These are phyloP conservation scores for Brachylomia viminalis DNA, from an alignment of 2,888 invertebrate species.

Conservation along the genomic window DNA sequence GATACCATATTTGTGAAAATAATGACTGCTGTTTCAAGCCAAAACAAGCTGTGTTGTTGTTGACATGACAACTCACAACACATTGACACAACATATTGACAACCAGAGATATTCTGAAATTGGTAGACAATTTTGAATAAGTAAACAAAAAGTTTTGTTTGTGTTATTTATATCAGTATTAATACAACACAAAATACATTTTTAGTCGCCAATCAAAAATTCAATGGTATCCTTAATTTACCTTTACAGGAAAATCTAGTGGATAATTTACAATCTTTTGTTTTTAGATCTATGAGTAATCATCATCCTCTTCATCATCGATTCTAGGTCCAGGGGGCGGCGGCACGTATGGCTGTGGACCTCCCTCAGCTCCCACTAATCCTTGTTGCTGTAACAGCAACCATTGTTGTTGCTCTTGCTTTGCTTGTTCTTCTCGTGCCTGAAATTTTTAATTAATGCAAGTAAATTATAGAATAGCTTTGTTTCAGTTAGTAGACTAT, in stretches of 20 bases:
- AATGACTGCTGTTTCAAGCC: slow-evolving; percentile 46
- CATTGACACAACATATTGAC: slow-evolving; percentile 52
- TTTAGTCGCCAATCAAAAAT: slow-evolving; percentile 18
- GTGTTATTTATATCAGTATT: slow-evolving; percentile 40
- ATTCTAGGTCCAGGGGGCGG: slow-evolving; percentile 80
- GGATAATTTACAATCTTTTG: slow-evolving; percentile 5
- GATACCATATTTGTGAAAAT: slow-evolving; percentile 68
- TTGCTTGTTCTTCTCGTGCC: slow-evolving; percentile 98
- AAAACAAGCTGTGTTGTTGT: slow-evolving; percentile 39
- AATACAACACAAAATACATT: slow-evolving; percentile 23
- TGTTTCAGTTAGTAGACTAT: background rate
- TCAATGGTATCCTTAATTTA: slow-evolving; percentile 15
- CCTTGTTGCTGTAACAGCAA: slow-evolving; percentile 93
- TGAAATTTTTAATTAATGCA: slow-evolving; percentile 59
- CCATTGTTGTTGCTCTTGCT: slow-evolving; percentile 98
- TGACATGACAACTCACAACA: slow-evolving; percentile 55
- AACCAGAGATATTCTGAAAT: slow-evolving; percentile 26
- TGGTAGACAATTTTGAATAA: background rate
- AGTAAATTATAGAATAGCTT: background rate
- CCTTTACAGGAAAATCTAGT: slow-evolving; percentile 20
- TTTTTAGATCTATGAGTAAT: slow-evolving; percentile 81
- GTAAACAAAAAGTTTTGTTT: slow-evolving; percentile 34
- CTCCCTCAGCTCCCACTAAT: slow-evolving; percentile 80
- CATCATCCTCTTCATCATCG: slow-evolving; percentile 89
- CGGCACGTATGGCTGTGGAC: slow-evolving; percentile 83